Evolutionary conservation across 2,113 vertebrate species (phyloP), one percentile per base, ranked within the genome.

Genomic region (Emydocephalus ijimae): DNA sequence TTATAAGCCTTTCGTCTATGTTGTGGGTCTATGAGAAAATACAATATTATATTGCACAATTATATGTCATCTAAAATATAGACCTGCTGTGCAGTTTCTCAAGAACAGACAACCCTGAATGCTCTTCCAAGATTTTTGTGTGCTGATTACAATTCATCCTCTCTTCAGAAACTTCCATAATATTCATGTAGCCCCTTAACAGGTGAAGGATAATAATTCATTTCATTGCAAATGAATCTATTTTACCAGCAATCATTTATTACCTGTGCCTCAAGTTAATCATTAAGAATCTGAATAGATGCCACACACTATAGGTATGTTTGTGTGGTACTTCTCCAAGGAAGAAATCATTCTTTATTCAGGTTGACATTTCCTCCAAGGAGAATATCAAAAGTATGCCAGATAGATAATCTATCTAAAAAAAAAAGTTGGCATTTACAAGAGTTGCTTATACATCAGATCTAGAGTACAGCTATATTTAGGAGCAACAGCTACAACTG

Each of bases 281-380:
- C 61, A 89, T 39, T 23, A 81, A 56, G 23, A 55, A 88, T 92
- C 61, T 81, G 50, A 45, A 64, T 89, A 81, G 69, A 81, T 55
- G 26, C 24, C 29, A 56, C 18, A 81, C 34, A 92, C n/a, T 88
- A 24, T 12, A 92, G 48, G 91, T 48, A 92, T 29, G 59, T 74
- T 55, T 88, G 23, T 55, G 59, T 88, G 57, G 69, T 92, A 88
- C n/a, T 24, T 55, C n/a, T 74, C 48, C 29, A 24, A 89, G 64
- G 24, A 56, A 92, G 59, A 52, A 89, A 26, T 89, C 45, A 85
- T 92, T 39, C 26, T 81, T 85, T 92, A 92, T 89, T 81, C 89
- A 92, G 61, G 52, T 34, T 89, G 87, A 89, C 61, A 92, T 85
- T 89, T 89, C 87, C 87, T 85, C 48, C 91, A 89, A 92, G 87